A percentile compares a stretch with the other conserved stretches of the same genome.
Conservation (phyloP, 2,888 invertebrate genomes). For the Drosophila formosana region DNA sequence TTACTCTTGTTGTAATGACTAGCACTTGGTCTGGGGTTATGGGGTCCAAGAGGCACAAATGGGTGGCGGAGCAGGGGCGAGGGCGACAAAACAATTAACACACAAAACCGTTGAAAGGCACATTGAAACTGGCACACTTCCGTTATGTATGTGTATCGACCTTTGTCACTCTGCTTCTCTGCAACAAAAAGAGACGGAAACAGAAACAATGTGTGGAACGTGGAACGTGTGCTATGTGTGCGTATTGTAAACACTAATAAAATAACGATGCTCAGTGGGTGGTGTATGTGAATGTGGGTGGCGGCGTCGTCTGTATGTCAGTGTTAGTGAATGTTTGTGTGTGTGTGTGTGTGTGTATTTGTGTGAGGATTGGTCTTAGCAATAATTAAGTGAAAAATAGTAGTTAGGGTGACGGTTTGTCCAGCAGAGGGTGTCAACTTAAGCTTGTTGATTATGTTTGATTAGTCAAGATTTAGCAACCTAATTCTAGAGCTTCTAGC, state of each 20-base stretch:
- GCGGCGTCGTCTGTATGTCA: conserved; percentile 5
- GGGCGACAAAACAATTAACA: conserved; percentile 72
- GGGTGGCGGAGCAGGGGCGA: conserved; percentile 2
- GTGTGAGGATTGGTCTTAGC: conserved; percentile 54
- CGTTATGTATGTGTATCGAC: conserved; percentile 34
- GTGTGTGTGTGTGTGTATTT: conserved; percentile 13
- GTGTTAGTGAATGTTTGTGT: conserved; percentile 9
- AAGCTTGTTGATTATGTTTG: conserved; percentile 77
- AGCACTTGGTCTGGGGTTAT: conserved; percentile 25
- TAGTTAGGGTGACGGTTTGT: conserved; percentile 51
- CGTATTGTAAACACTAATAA: conserved; percentile 74
- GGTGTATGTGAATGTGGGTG: conserved; percentile 24
- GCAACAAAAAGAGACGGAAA: conserved; percentile 41
- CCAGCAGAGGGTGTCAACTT: conserved; percentile 47
- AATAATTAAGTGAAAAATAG: conserved; percentile 76
- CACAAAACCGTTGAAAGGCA: conserved; percentile 60
- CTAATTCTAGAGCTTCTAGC: conserved; percentile 5
- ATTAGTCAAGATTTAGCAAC: conserved; percentile 69
- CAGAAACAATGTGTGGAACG: conserved; percentile 4
- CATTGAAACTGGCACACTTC: conserved; percentile 72
- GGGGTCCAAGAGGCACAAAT: background rate
- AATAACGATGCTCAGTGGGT: conserved; percentile 67
- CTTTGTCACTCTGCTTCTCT: conserved; percentile 2
- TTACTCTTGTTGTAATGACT: conserved; percentile 56
- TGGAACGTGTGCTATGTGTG: conserved; percentile 41